Base-by-base conservation (phyloP, 2,888 invertebrate species). In the Tetranychus piercei region DNA sequence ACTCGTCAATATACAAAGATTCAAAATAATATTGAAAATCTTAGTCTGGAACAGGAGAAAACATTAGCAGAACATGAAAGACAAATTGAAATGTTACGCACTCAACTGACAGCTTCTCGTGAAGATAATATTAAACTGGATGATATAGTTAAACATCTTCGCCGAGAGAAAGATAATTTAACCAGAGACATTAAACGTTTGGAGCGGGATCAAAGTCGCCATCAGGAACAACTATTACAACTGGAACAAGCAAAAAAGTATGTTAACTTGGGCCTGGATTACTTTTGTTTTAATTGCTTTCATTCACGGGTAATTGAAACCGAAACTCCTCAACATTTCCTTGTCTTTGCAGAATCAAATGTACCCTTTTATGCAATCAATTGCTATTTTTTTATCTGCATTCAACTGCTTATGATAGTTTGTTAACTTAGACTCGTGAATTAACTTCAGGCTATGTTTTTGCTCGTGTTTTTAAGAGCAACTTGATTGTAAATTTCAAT, bases 1-100 rank as follows among this genome's bases (percentile, higher is more conserved):
- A 75, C 75, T 71, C 23, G 44, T 64, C 73, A 76, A 44, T 76
- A 76, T 69, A 55, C 20, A 34, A 44, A 73, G 43, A 75, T 76
- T 43, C 69, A 75, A 70, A 8, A 22, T 9, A 76, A 71, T 71
- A 66, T 76, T 22, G 75, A 76, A 43, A 1, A 44, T 20, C 64
- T 75, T 8, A 44, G 75, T 20, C n/a, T 55, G 11, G 75, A 76
- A 22, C 73, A 75, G 18, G 76, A 76, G 43, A 66, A 74, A 22
- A 45, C 64, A 43, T 70, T 69, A 20, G 73, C 65, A 64, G n/a
- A 64, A n/a, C 71, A 73, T 44, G 73, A 75, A 44, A 71, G 45
- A 34, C 45, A 76, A 34, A 65, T 75, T 9, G 34, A n/a, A 8
- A 15, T 20, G n/a, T 34, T 72, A 34, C 64, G 69, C 9, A 69